Base-by-base conservation (phyloP, 2,888 invertebrate species). In the Himalopsyche anomala region DNA sequence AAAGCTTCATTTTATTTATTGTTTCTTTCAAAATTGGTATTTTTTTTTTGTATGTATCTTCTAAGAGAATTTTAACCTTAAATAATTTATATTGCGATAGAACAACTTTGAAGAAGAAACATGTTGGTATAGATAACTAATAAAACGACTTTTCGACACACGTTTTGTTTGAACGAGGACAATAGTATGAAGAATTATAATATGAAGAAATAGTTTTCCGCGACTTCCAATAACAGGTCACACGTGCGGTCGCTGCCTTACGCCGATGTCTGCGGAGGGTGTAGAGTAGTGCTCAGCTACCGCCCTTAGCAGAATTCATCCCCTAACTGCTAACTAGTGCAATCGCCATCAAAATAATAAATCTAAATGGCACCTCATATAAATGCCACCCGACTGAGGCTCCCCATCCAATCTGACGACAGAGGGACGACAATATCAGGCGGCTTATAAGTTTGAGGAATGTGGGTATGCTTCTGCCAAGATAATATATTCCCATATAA, bases 341-440 rank as follows among this genome's bases (percentile, higher is more conserved):
- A 62, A 62, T 62, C 62, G 62, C 62, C 62, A 62, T 62, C 62
- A 62, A 62, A 62, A 62, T 62, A 62, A 62, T 62, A 62, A 62
- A 62, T 62, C 62, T 62, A 62, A 62, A 62, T 62, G 62, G 19
- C 62, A 62, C 19, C 62, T 62, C 19, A 62, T 62, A 62, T 62
- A 62, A 19, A 62, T 62, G 62, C 62, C 62, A 6, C 19, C 62
- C 62, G 62, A 3, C 19, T 19, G 62, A 0, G n/a, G 19, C 62
- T 8, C 62, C 62, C 28, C n/a, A 19, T 62, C 62, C 28, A 62
- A 62, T 19, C 79, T 82, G 79, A 79, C 79, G 83, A 83, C 83
- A 74, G 83, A 69, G 62, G 62, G 62, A 62, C 15, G 62, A 62
- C 11, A 15, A 62, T 62, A 62, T 62, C 19, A 2, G 62, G 19